Base-by-base conservation (phyloP, 2,888 invertebrate genomes). In the Folsomia candida region DNA sequence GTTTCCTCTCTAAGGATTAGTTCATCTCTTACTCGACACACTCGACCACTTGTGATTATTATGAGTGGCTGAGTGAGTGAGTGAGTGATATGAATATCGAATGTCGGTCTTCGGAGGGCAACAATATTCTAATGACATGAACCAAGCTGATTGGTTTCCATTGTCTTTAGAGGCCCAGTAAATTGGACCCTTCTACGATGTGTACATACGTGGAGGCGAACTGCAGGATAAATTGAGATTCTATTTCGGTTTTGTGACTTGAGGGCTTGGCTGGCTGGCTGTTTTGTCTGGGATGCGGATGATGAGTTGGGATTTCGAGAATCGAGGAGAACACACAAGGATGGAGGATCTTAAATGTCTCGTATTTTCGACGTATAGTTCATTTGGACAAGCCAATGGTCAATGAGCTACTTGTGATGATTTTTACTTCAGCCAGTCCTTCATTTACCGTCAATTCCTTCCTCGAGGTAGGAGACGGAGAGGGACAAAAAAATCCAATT, bases 151-250 rank as follows among this genome's bases (percentile, higher is more conserved):
- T 62, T 28, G 29, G 62, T 62, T 62, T 62, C 62, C 28, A 62
- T 62, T 62, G 62, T 62, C 62, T 62, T 62, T 20, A 62, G 37
- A 37, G 37, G 37, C 4, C 37, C 28, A 62, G 28, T 62, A 62
- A 62, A 62, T 62, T 62, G 27, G 62, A n/a, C 62, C 26, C 27
- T 59, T 37, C 14, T 9, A 37, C 37, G 6, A 37, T 37, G 37
- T 4, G n/a, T 4, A 37, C 37, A 9, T 37, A 14, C 14, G 37
- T 4, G 37, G 37, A 9, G 37, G 37, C 14, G 37, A 37, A 37
- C 14, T 37, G 37, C 14, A 37, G 4, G 37, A 37, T 4, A 14
- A 37, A 37, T 37, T 37, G 37, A 14, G 37, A 37, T 37, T 37
- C 6, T 37, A 37, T 37, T 37, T 37, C 37, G 14, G 37, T 37